Conservation (phyloP, 2,888 invertebrate genomes). For the Eudemis profundana region DNA sequence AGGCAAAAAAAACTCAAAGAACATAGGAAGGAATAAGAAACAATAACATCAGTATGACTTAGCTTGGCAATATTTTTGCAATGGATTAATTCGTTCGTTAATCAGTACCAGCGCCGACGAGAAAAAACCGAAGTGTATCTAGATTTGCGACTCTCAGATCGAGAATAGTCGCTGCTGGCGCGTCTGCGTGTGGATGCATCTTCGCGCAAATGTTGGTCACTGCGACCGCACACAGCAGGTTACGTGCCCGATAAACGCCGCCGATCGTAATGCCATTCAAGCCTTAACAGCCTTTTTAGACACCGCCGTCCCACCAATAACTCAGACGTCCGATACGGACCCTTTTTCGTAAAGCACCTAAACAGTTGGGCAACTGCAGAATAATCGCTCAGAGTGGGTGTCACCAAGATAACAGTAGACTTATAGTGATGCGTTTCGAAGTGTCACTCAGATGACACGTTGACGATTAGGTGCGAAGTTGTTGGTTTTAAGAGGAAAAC, state of each 20-base stretch:
- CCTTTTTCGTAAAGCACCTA: constrained; percentile 67
- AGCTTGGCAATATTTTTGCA: too few relatives aligned
- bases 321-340: constrained; percentile 61
- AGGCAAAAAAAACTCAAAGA: too few relatives aligned
- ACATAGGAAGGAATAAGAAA: too few relatives aligned
- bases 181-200: constrained; percentile 45
- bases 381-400: constrained; percentile 64
- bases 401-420: constrained; percentile 63
- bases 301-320: constrained; percentile 57
- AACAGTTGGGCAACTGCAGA: constrained; percentile 71
- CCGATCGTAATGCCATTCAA: constrained; percentile 63
- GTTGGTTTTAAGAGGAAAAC: constrained; percentile 8
- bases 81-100: too few relatives aligned
- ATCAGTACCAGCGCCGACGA: too few relatives aligned
- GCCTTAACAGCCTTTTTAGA: constrained; percentile 65
- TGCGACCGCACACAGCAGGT: constrained; percentile 59
- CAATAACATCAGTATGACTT: too few relatives aligned
- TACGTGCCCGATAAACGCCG: constrained; percentile 65
- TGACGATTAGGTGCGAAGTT: constrained; percentile 1
- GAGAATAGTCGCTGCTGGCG: too few relatives aligned
- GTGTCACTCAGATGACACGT: constrained; percentile 17
- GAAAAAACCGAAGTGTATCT: too few relatives aligned
- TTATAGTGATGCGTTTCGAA: constrained; percentile 58
- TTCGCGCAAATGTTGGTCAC: constrained; percentile 61
- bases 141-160: too few relatives aligned